These are phyloP conservation scores for Sphecodes monilicornis DNA, from an alignment of 2,888 invertebrate genomes.

Conservation along the genomic window DNA sequence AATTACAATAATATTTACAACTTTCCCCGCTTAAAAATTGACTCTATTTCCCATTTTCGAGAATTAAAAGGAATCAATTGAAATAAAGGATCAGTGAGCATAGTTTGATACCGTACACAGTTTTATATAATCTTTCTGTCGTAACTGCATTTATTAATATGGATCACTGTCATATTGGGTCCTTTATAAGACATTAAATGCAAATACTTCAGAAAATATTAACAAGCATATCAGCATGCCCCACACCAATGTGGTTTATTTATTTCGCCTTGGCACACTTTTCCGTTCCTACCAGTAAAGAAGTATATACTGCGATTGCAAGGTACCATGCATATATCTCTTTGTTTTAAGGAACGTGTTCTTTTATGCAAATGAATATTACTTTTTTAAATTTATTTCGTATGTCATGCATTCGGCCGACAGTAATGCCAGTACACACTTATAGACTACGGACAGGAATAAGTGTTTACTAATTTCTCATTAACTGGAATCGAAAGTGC, in stretches of 20 bases:
- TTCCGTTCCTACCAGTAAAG: slow-evolving; percentile 23
- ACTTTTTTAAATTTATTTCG: slow-evolving; percentile 14
- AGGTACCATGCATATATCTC: slow-evolving; percentile 21
- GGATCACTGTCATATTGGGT: background rate
- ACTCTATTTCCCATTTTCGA: background rate
- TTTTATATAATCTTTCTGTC: background rate
- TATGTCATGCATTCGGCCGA: background rate
- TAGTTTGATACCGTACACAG: background rate
- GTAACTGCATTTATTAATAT: background rate
- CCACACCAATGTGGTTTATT: slow-evolving; percentile 30
- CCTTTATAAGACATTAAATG: background rate
- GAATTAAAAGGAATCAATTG: background rate
- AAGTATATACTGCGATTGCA: slow-evolving; percentile 21
- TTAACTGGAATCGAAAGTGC: background rate
- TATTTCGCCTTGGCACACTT: slow-evolving; percentile 50
- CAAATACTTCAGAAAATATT: slow-evolving; percentile 3
- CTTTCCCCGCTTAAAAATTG: background rate
- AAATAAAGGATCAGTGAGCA: background rate
- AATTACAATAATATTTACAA: background rate
- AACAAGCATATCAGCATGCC: slow-evolving; percentile 7
- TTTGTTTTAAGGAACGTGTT: slow-evolving; percentile 25
- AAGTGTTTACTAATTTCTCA: background rate
- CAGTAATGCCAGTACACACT: background rate
- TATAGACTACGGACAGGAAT: background rate
- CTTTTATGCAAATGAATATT: slow-evolving; percentile 39